These are phyloP conservation scores for Ciconia stormi DNA, from an alignment of 2,113 vertebrate genomes.

Conservation along the genomic window DNA sequence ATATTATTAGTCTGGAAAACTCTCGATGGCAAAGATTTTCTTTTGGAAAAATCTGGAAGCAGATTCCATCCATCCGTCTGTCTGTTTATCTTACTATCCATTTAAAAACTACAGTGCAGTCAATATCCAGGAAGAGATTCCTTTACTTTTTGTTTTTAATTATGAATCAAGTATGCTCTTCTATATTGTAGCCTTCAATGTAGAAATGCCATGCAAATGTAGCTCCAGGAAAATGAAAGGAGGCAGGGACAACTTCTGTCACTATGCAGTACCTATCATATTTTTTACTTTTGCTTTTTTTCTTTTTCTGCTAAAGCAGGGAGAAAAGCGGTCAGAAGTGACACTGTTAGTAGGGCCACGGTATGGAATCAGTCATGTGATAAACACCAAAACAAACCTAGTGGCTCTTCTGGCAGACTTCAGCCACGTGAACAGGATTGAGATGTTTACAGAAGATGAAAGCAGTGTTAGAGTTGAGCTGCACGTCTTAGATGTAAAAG, in stretches of 20 bases:
- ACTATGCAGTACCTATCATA: neutral
- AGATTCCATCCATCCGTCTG: neutral
- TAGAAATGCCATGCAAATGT: neutral
- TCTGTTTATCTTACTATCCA: neutral
- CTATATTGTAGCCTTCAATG: neutral
- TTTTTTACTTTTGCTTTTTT: neutral
- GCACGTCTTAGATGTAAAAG: slow-evolving; percentile 96
- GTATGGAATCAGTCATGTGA: slow-evolving; percentile 97
- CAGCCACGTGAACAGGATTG: slow-evolving; percentile 97
- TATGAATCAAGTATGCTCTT: neutral
- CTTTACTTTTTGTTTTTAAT: slow-evolving; percentile 11
- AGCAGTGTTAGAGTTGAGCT: slow-evolving; percentile 90
- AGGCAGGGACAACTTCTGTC: neutral
- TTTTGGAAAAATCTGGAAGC: no score
- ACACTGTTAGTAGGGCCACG: slow-evolving; percentile 93
- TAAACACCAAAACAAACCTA: slow-evolving; percentile 97
- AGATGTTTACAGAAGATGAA: slow-evolving; percentile 97
- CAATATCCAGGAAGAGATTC: neutral
- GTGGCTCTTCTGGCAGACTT: slow-evolving; percentile 96
- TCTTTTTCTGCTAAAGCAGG: slow-evolving; percentile 82
- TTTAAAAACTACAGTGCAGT: neutral
- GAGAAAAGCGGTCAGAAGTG: slow-evolving; percentile 95
- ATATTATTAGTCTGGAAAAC: neutral
- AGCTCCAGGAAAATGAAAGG: neutral
- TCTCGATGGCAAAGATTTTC: neutral